These are phyloP conservation scores for Cynopterus brachyotis DNA, from an alignment of 2,113 vertebrate genomes.

Conservation along the genomic window DNA sequence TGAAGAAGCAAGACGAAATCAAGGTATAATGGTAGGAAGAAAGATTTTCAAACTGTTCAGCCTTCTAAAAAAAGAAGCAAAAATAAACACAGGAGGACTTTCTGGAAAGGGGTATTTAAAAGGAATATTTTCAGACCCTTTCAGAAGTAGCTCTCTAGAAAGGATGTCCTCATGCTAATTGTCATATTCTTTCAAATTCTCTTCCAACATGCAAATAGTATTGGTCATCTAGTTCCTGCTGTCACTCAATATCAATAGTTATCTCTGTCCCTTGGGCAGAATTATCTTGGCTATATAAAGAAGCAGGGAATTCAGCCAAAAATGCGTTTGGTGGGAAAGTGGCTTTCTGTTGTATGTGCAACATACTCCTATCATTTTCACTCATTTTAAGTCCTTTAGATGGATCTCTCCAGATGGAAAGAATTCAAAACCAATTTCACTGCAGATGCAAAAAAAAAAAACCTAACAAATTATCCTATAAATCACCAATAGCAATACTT, in stretches of 20 bases:
- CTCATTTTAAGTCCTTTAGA: constrained; percentile 74
- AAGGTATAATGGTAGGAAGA: neutral
- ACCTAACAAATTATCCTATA: constrained; percentile 79
- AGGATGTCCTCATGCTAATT: neutral
- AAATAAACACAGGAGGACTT: neutral
- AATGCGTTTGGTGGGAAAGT: constrained; percentile 70
- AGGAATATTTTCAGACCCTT: neutral
- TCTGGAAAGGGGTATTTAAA: neutral
- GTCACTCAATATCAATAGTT: neutral
- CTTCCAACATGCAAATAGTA: neutral
- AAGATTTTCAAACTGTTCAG: neutral
- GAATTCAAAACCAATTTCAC: constrained; percentile 78
- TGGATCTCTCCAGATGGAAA: constrained; percentile 74
- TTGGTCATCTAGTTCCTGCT: constrained; percentile 50
- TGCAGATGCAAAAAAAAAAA: constrained; percentile 81
- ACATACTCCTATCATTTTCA: constrained; percentile 75
- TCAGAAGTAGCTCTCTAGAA: constrained; percentile 10
- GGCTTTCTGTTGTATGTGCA: constrained; percentile 75
- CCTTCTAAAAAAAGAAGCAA: neutral
- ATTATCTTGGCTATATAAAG: constrained; percentile 64
- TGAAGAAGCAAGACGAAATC: neutral
- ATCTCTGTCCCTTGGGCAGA: constrained; percentile 50
- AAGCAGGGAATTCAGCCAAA: constrained; percentile 66
- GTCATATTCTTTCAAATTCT: constrained; percentile 39
- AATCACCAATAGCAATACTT: constrained; percentile 74